phyloP scores from a whole-genome alignment of 2,888 invertebrate species.

The Hemistola chrysoprasaria region DNA sequence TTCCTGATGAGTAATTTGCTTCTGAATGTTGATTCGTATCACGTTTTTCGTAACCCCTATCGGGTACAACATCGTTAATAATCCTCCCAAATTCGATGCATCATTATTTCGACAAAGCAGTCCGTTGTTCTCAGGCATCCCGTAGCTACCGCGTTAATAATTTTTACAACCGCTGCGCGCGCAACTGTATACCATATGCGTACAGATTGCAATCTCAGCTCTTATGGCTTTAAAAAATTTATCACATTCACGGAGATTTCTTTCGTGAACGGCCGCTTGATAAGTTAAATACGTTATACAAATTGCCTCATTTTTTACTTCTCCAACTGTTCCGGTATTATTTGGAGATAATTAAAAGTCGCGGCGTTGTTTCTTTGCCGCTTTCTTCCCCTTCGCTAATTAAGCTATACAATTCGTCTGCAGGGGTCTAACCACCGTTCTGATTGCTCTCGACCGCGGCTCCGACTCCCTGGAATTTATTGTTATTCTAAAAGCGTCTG shows the following conservation, averaged over 20 bases:
- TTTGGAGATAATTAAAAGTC: constrained; percentile 47
- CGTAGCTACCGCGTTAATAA: constrained; percentile 36
- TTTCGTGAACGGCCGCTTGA: constrained; percentile 24
- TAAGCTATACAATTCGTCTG: constrained; percentile 63
- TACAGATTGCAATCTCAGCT: constrained; percentile 50
- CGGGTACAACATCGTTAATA: constrained; percentile 12
- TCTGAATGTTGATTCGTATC: constrained; percentile 11
- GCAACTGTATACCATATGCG: constrained; percentile 63
- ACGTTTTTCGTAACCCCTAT: constrained; percentile 15
- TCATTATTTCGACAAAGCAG: constrained; percentile 29
- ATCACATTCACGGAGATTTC: constrained; percentile 25
- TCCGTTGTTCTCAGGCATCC: constrained; percentile 33
- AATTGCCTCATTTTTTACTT: constrained; percentile 44
- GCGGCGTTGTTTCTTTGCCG: constrained; percentile 29
- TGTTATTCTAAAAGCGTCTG: constrained; percentile 59
- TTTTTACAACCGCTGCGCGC: constrained; percentile 47
- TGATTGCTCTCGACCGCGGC: constrained; percentile 59
- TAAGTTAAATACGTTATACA: constrained; percentile 42
- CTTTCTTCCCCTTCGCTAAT: constrained; percentile 54
- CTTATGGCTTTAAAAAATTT: constrained; percentile 49
- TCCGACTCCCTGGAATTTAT: constrained; percentile 41
- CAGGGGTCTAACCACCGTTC: constrained; percentile 49
- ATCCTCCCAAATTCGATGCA: constrained; percentile 17
- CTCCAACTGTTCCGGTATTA: constrained; percentile 30
- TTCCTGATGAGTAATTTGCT: constrained; percentile 11